Evolutionary conservation across 2,888 invertebrate genomes (phyloP).

Genomic region (Cerceris rybyensis): DNA sequence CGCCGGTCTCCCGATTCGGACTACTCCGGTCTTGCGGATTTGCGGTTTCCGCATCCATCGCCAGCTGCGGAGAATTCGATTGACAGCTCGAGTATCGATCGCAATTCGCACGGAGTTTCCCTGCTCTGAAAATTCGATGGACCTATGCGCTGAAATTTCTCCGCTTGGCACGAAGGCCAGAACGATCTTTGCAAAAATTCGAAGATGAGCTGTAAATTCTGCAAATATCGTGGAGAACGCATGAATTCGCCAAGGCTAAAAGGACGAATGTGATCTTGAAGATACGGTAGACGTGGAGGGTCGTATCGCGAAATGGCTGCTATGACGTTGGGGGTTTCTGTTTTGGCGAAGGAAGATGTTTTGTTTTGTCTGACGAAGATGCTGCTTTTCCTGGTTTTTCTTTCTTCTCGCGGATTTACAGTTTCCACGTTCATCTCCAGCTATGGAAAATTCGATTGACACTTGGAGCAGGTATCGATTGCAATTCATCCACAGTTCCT

Average conservation of each 20-base stretch:
- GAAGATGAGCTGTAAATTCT: too few species aligned
- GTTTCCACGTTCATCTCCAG: too few species aligned
- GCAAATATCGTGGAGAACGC: too few species aligned
- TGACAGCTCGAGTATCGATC: constrained; percentile 2
- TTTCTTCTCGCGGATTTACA: not conserved
- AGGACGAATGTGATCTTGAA: not conserved
- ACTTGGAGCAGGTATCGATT: too few species aligned
- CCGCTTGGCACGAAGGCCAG: not conserved
- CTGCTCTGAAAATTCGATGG: not conserved
- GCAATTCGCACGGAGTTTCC: not conserved
- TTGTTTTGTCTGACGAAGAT: not conserved
- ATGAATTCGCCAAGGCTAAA: too few species aligned
- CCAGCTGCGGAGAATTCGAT: constrained; percentile 47
- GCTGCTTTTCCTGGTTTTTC: not conserved
- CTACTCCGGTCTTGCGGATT: constrained; percentile 53
- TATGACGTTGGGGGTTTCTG: constrained; percentile 29
- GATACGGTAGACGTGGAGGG: constrained; percentile 24
- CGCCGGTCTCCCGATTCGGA: constrained; percentile 44
- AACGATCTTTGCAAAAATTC: not conserved
- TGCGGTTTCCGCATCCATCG: constrained; percentile 54
- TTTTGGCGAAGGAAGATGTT: not conserved
- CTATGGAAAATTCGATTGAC: too few species aligned
- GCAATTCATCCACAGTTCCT: too few species aligned
- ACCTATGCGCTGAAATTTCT: not conserved
- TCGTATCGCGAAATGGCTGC: constrained; percentile 7